Evolutionary conservation across 2,888 invertebrate species (phyloP), one percentile per base, ranked within the genome.

Genomic region (Creontiades dilutus): DNA sequence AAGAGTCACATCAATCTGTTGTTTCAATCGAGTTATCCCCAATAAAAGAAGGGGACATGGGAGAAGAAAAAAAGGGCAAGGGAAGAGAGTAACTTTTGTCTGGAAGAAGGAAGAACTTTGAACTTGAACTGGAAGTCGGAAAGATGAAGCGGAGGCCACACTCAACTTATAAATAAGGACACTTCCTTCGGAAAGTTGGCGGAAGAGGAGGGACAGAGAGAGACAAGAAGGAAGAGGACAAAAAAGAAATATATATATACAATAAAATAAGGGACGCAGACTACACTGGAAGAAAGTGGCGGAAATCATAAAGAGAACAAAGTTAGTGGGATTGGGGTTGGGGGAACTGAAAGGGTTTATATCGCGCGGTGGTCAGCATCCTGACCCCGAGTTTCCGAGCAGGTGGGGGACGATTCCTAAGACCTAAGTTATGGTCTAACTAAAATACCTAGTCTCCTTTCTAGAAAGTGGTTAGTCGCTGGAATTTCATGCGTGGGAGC

Each of bases 91-190:
- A 85, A 61, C 61, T 57, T 57, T 57, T 19, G 13, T 4, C n/a
- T 13, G 28, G 85, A 85, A 16, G 57, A 61, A 85, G n/a, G 16
- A 85, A 46, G 37, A 61, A 85, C 28, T 61, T 85, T 27, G 85
- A 37, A 55, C 57, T 55, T 52, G 47, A 47, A 46, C 78, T 78
- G 37, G 61, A 12, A 46, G 19, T n/a, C 12, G 46, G 23, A 48
- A n/a, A 16, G 82, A 48, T 5, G 48, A 52, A 46, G 57, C 12
- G 19, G 37, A 57, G 85, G 57, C 48, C 85, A 68, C 68, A 68
- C 68, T 68, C 85, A 85, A 85, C 85, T 85, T 85, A 85, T 85
- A 85, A 85, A 85, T 85, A 57, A 85, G 85, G 85, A 85, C 85
- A 85, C 85, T 85, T 55, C 12, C 85, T 85, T 85, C 85, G 27